Conservation (phyloP, 53 echinoderm and acorn worm species). For the Henricia sp. region DNA sequence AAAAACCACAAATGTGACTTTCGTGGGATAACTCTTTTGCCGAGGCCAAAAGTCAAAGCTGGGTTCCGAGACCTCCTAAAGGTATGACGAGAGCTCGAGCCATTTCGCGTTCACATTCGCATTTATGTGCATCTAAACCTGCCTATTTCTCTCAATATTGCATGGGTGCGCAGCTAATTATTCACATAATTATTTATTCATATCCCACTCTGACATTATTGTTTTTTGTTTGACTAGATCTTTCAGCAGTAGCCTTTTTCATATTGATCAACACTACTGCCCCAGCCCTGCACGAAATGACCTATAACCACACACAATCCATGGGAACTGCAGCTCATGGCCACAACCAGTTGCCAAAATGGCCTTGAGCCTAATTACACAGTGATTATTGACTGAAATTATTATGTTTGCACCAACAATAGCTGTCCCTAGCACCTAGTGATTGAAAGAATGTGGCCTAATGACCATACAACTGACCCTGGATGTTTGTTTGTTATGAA, state of each 20-base stretch:
- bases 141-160: no score
- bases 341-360: neutral
- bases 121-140: no score
- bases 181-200: no score
- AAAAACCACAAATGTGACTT: no score
- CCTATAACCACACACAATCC: neutral
- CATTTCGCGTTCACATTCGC: no score
- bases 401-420: slow-evolving; percentile 19
- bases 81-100: no score
- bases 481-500: neutral
- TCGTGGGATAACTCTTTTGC: no score
- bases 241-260: neutral
- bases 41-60: no score
- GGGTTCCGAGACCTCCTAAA: no score
- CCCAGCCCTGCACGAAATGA: neutral
- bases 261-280: neutral
- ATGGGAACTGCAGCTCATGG: neutral
- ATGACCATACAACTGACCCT: slow-evolving; percentile 6
- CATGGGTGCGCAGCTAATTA: no score
- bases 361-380: slow-evolving; percentile 25
- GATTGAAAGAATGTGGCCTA: neutral
- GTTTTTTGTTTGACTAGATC: neutral
- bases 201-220: neutral
- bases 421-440: neutral
- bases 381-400: slow-evolving; percentile 42